phyloP scores from a whole-genome alignment of 2,797 vertebrate genomes.

The Microctenopoma stevenorrisi region DNA sequence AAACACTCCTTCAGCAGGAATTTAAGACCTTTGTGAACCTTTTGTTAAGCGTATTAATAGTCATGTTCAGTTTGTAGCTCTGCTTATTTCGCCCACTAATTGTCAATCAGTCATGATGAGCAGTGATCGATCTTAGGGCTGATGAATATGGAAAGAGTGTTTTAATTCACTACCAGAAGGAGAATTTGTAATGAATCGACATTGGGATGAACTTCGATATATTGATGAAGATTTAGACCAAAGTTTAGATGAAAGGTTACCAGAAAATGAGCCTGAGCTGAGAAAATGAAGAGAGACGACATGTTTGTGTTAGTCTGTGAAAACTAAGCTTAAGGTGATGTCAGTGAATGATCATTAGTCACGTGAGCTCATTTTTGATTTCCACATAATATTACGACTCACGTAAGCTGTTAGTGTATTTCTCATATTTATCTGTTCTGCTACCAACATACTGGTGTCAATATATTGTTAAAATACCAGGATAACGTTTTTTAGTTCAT shows the following conservation, averaged over 20 bases:
- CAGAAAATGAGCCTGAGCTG: background rate
- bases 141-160: constrained; percentile 48
- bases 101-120: constrained; percentile 35
- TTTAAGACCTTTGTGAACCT: background rate
- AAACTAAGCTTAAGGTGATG: constrained; percentile 5
- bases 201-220: constrained; percentile 8
- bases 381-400: background rate
- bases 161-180: constrained; percentile 33
- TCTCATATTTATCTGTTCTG: no score
- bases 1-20: background rate
- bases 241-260: constrained; percentile 27
- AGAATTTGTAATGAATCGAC: constrained; percentile 20
- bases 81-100: constrained; percentile 25
- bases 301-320: background rate
- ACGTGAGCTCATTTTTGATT: background rate
- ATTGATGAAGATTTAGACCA: constrained; percentile 26
- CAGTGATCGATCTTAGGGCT: constrained; percentile 39
- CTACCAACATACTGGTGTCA: no score
- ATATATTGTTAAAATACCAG: no score
- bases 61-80: constrained; percentile 3
- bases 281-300: constrained; percentile 6
- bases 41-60: constrained; percentile 8
- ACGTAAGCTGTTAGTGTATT: no score
- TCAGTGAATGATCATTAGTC: constrained; percentile 6
- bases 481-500: no score